These are phyloP conservation scores for Drosophila mimica DNA, from an alignment of 2,888 invertebrate genomes.

Conservation along the genomic window DNA sequence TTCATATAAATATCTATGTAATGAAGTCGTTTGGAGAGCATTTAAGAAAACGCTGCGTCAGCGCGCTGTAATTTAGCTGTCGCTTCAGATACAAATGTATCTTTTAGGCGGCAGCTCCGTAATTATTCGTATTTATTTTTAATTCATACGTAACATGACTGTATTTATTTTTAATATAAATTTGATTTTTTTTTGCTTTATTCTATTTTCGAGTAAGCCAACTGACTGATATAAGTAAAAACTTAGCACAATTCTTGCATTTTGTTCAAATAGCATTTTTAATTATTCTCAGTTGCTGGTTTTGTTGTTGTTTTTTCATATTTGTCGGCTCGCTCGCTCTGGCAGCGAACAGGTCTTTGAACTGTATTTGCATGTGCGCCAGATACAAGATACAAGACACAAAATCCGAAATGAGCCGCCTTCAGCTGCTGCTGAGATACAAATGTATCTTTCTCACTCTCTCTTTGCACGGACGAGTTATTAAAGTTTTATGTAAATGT, in stretches of 20 bases:
- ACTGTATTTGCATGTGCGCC: conserved; percentile 78
- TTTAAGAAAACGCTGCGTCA: conserved; percentile 59
- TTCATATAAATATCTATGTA: conserved; percentile 15
- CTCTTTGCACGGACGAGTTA: conserved; percentile 58
- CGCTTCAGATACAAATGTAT: conserved; percentile 37
- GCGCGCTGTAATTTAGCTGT: conserved; percentile 59
- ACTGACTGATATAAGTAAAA: background rate
- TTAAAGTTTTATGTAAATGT: conserved; percentile 74
- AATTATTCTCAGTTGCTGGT: conserved; percentile 42
- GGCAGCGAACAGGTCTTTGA: conserved; percentile 71
- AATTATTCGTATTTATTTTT: conserved; percentile 72
- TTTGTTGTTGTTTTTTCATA: conserved; percentile 16
- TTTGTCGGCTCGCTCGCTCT: conserved; percentile 41
- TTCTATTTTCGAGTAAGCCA: conserved; percentile 12
- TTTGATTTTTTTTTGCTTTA: conserved; percentile 16
- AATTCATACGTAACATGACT: conserved; percentile 50
- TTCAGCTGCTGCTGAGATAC: conserved; percentile 22
- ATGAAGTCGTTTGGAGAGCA: conserved; percentile 40
- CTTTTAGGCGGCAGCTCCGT: conserved; percentile 31
- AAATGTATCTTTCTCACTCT: conserved; percentile 25
- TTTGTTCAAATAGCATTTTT: conserved; percentile 55
- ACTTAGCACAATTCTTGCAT: conserved; percentile 20
- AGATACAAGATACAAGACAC: conserved; percentile 65
- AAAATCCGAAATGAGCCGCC: conserved; percentile 39
- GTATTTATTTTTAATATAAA: conserved; percentile 9